Evolutionary conservation across 2,113 vertebrate species (phyloP), one percentile per base, ranked within the genome.

Genomic region (Okapia johnstoni): DNA sequence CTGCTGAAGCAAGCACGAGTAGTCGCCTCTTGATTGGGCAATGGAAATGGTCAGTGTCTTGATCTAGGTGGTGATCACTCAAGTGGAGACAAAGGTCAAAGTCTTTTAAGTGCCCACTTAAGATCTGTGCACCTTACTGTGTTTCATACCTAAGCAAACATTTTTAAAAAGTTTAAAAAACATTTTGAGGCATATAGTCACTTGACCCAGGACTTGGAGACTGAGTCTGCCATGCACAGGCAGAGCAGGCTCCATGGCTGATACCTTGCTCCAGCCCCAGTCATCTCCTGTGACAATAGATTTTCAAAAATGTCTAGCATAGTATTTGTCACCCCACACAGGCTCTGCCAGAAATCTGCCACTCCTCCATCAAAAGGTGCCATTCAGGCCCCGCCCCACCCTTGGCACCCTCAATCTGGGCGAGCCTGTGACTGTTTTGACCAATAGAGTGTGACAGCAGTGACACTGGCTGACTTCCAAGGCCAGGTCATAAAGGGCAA

Each of bases 381-480:
- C 2, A 0, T 13, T 11, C 8, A 7, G 30, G 79, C 11, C 15
- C 5, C 2, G 9, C 19, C 1, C 46, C 2, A n/a, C 40, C 46
- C 21, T 36, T 25, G 50, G 40, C 46, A 19, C 30, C 60, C 84
- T 7, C 43, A 28, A 6, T 33, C 76, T 52, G 54, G 85, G 90
- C 0, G 3, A 83, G 36, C 55, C 30, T 33, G 36, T 19, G 48
- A 60, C 88, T 52, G 46, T 48, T 92, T 40, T 76, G 83, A 89
- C 48, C 77, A 23, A 16, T 0, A 55, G 55, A 14, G 26, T 30
- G 46, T 85, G 95, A 73, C 90, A 84, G 84, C 70, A 92, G 85
- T 48, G 93, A 85, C 80, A 19, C 46, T 87, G 93, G 93, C 96
- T 43, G 40, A 54, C 81, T 63, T 89, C 91, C 96, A 85, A 76